Conservation (phyloP, 2,888 invertebrate genomes). For the Caenorhabditis sp. region DNA sequence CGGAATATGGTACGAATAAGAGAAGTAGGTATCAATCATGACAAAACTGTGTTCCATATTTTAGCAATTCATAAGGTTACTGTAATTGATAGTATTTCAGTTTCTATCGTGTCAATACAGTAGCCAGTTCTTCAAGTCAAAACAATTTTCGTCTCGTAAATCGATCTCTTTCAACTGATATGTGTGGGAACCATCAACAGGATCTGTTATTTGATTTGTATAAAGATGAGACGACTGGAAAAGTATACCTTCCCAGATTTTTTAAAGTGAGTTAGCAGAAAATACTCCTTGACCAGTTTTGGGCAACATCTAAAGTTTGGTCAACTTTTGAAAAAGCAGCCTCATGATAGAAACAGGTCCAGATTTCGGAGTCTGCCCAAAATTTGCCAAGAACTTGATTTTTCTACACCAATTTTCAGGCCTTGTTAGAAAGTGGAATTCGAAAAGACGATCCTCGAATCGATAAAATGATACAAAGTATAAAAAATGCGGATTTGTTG, state of each 20-base stretch:
- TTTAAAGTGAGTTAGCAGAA: constrained; percentile 57
- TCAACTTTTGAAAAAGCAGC: too few species aligned
- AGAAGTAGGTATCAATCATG: too few species aligned
- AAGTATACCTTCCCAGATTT: constrained; percentile 54
- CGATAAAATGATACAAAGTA: constrained; percentile 46
- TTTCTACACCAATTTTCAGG: too few species aligned
- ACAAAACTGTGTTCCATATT: too few species aligned
- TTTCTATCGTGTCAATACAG: constrained; percentile 48
- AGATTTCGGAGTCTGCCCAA: too few species aligned
- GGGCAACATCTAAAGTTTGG: too few species aligned
- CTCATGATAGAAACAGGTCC: too few species aligned
- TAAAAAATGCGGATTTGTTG: constrained; percentile 49
- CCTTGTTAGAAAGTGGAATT: constrained; percentile 54
- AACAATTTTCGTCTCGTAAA: constrained; percentile 9
- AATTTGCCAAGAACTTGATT: too few species aligned
- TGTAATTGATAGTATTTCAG: too few species aligned
- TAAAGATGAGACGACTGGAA: constrained; percentile 54
- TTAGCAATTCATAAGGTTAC: too few species aligned
- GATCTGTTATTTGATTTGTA: constrained; percentile 60
- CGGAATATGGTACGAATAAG: too few species aligned
- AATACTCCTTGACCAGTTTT: neutral
- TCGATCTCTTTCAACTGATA: constrained; percentile 39
- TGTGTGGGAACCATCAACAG: constrained; percentile 45
- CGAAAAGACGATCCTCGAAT: constrained; percentile 59
- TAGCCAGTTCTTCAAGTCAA: constrained; percentile 14